Base-by-base conservation (phyloP, 2,797 vertebrate genomes). In the Chelon labrosus region DNA sequence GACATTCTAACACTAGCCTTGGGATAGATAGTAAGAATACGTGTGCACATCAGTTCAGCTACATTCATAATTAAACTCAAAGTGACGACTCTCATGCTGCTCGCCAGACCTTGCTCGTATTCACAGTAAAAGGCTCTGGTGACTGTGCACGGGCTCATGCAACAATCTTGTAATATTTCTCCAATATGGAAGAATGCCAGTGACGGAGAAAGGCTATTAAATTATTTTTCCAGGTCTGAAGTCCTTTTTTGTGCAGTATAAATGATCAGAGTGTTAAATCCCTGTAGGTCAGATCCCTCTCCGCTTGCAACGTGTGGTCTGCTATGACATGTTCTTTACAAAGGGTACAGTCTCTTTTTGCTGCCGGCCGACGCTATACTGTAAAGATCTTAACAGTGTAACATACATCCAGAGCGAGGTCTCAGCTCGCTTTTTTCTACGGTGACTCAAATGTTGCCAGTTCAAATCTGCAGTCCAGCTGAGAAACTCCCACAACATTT, bases 91-190 rank as follows among this genome's bases (percentile, higher is more conserved):
- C 17, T 60, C 60, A 16, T 0, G 10, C 13, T 70, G 50, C 50
- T 71, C 4, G 22, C 50, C 38, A 65, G 61, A 39, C 58, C 55
- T 62, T 16, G 27, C 75, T 65, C 27, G 42, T 55, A 51, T 70
- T 83, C 56, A 65, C 37, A 72, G 58, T 47, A 59, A 22, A 71
- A 65, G 46, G 56, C 66, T 65, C 70, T 80, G 59, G 46, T 67
- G 75, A 84, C 56, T 71, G 61, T 22, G 25, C 42, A 57, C 7
- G 16, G 56, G 38, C 64, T 87, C 79, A 85, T 75, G 81, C 61
- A 86, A 86, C 54, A 39, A 57, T 81, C 73, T 4, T 79, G 51
- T 82, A 79, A 65, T 22, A 31, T 70, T 80, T 81, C 71, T 66
- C 55, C n/a, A 67, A 57, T 57, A 57, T 64, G 14, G 51, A 68